A percentile compares a stretch with the other conserved stretches of the same genome.
Evolutionary conservation across 2,797 vertebrate genomes (phyloP).

Genomic region (Mustela erminea): DNA sequence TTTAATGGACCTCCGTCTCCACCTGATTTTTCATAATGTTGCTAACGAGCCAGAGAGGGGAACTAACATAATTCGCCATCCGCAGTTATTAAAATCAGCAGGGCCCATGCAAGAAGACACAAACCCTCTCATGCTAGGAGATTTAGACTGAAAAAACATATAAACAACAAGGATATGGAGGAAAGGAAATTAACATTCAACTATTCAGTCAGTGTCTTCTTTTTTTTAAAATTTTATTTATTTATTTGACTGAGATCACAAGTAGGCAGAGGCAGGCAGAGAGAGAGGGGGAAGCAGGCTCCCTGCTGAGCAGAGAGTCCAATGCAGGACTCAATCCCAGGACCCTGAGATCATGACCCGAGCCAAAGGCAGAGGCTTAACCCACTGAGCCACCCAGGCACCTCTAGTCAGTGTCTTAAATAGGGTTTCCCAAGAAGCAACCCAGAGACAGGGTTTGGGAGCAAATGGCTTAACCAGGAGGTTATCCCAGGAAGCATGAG

Average conservation of each 20-base stretch:
- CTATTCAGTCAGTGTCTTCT: background rate
- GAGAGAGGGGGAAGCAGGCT: too few relatives aligned
- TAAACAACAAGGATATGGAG: background rate
- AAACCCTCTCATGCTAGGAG: background rate
- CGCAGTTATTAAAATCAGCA: background rate
- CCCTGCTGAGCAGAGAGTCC: too few relatives aligned
- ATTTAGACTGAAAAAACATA: background rate
- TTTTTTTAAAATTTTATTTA: too few relatives aligned
- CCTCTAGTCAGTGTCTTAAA: background rate
- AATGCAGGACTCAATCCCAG: too few relatives aligned
- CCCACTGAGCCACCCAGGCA: too few relatives aligned
- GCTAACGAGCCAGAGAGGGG: background rate
- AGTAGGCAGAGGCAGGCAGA: too few relatives aligned
- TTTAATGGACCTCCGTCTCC: background rate
- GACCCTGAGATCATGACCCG: too few relatives aligned
- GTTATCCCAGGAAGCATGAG: background rate
- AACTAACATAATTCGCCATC: background rate
- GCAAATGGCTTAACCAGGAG: background rate
- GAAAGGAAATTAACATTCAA: background rate
- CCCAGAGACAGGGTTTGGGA: background rate
- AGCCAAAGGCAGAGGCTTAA: too few relatives aligned
- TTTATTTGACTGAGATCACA: too few relatives aligned
- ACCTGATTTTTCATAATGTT: slow-evolving; percentile 23
- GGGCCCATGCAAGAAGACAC: background rate
- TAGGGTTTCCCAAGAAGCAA: background rate